Percentiles rank a stretch among this genome's conserved stretches.
Evolutionary conservation across 2,113 vertebrate genomes (phyloP).

Genomic region (Chaetorhynchus papuensis): DNA sequence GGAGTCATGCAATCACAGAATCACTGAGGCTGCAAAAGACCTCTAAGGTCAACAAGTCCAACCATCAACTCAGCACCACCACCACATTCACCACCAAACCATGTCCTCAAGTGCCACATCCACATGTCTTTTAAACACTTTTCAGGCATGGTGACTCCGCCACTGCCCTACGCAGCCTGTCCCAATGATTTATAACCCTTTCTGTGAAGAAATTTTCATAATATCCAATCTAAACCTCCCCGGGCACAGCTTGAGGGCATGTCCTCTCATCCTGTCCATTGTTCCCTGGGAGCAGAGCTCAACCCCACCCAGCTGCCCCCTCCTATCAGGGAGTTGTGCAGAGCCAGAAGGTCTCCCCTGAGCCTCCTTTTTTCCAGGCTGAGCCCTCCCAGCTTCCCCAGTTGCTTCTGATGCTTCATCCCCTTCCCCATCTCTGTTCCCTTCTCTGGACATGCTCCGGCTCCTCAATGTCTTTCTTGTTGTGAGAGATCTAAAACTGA

Average conservation of each 20-base stretch:
- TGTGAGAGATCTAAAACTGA: not conserved
- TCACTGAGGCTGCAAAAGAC: not conserved
- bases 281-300: not conserved
- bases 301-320: fast-evolving
- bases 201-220: not conserved
- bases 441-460: not conserved
- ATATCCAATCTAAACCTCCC: not conserved
- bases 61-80: not conserved
- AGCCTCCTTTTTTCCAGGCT: not conserved
- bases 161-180: not conserved
- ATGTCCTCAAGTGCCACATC: not conserved
- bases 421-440: not conserved
- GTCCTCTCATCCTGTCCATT: not conserved
- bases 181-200: not conserved
- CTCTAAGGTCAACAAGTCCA: not conserved
- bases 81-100: not conserved
- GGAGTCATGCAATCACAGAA: not conserved
- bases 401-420: not conserved
- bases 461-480: not conserved
- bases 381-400: not conserved
- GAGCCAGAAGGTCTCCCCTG: not conserved
- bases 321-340: not conserved
- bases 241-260: not conserved
- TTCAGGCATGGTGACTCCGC: not conserved
- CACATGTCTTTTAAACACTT: not conserved